Conservation (phyloP, 2,888 invertebrate species). For the Diaprepes abbreviatus region DNA sequence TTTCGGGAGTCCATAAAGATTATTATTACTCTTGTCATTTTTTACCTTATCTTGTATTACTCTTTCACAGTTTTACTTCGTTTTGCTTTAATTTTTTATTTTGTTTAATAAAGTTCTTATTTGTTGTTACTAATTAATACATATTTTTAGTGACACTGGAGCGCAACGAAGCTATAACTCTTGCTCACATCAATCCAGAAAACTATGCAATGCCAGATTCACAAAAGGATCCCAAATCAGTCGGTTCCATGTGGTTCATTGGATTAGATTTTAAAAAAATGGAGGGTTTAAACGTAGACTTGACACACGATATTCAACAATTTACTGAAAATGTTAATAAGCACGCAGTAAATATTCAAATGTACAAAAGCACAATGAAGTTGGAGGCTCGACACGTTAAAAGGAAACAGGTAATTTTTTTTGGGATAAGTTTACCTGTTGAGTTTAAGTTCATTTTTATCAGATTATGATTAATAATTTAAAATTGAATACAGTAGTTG, state of each 20-base stretch:
- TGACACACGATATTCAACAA: conserved; percentile 91
- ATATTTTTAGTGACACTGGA: conserved; percentile 82
- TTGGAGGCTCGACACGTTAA: conserved; percentile 91
- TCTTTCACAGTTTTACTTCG: no score
- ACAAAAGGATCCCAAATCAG: conserved; percentile 69
- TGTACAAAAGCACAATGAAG: conserved; percentile 82
- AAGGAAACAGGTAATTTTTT: conserved; percentile 72
- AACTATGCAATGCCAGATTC: conserved; percentile 76
- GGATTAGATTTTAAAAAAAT: conserved; percentile 93
- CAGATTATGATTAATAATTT: no score
- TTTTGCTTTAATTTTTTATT: no score
- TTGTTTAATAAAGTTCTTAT: no score
- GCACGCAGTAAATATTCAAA: conserved; percentile 79
- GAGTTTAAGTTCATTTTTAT: no score
- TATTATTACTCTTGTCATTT: no score
- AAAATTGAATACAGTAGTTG: no score
- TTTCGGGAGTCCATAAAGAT: no score
- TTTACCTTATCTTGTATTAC: no score
- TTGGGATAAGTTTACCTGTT: no score
- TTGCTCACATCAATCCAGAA: conserved; percentile 97
- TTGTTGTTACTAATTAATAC: no score
- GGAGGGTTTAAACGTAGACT: conserved; percentile 86
- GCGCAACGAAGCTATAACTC: conserved; percentile 88
- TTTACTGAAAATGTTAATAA: conserved; percentile 91
- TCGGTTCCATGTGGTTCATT: conserved; percentile 97